Base-by-base conservation (phyloP, 2,113 vertebrate genomes). In the Fregetta grallaria region DNA sequence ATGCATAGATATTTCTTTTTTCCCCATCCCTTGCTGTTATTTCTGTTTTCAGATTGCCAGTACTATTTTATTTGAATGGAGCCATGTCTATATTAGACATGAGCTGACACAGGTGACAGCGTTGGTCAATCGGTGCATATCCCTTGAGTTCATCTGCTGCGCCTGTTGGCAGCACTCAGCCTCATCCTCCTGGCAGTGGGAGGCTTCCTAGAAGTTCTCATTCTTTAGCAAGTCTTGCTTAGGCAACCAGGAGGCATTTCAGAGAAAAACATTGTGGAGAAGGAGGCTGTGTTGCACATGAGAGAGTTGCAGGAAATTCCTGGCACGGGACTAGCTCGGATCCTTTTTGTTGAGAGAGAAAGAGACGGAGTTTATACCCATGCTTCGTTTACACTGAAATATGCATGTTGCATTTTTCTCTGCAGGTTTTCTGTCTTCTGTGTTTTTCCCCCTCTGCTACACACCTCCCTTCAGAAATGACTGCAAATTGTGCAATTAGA, bases 61-160 rank as follows among this genome's bases (percentile, higher is more conserved):
- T 65, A 10, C 20, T 52, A 1, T 83, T 93, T 76, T 58, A 38
- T 70, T 70, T 68, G n/a, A 77, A 15, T 32, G 53, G 55, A 71
- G 34, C 32, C 52, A 23, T 0, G 1, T 47, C 21, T 36, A 3
- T 15, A 3, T 44, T 16, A 34, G 38, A 13, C 18, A 5, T 17
- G 63, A 65, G 49, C 30, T 58, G 70, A 55, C 25, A 7, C 44
- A 13, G 67, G 29, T 75, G 81, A 17, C 8, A 5, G 27, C 40
- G 65, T 15, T 86, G 3, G 53, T 78, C 29, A 15, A 21, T 34
- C 1, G 3, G 26, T 40, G 30, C 6, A 3, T 26, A 17, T 66
- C 73, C 56, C 81, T 89, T 13, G 10, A n/a, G 36, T 71, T 71
- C 22, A 40, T 27, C 36, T 52, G 30, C 34, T 71, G 29, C 3